phyloP scores from a whole-genome alignment of 2,113 vertebrate species.

The Telmatochromis sp. region DNA sequence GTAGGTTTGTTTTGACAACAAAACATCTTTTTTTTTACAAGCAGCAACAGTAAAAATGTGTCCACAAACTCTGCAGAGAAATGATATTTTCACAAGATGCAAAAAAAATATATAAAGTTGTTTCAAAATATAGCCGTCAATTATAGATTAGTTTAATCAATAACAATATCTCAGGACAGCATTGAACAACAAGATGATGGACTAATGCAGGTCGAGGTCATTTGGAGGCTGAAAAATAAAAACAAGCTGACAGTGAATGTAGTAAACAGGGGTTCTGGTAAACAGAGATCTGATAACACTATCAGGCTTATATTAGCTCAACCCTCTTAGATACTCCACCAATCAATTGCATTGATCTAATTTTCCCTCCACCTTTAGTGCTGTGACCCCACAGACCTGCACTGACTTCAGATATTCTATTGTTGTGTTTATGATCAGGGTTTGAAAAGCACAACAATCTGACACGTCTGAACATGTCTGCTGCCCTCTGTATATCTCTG shows the following conservation, averaged over 20 bases:
- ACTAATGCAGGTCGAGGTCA: neutral
- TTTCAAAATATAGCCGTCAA: neutral
- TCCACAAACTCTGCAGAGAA: neutral
- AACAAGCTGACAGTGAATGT: neutral
- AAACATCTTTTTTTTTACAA: neutral
- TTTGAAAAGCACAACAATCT: neutral
- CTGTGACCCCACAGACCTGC: neutral
- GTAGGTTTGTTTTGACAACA: neutral
- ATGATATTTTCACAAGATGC: neutral
- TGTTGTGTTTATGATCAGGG: neutral
- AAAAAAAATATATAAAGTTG: neutral
- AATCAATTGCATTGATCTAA: constrained; percentile 19
- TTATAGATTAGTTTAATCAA: neutral
- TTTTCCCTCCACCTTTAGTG: neutral
- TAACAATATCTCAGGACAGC: neutral
- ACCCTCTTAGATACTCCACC: neutral
- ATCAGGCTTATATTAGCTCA: neutral
- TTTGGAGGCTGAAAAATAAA: neutral
- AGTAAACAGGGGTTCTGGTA: neutral
- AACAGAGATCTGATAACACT: neutral
- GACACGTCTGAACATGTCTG: neutral
- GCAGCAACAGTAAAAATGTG: neutral
- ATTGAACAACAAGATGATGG: neutral
- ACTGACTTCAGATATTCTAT: neutral
- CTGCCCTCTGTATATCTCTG: neutral